Evolutionary conservation across 2,797 vertebrate genomes (phyloP).

Genomic region (Bradypodion ventrale): DNA sequence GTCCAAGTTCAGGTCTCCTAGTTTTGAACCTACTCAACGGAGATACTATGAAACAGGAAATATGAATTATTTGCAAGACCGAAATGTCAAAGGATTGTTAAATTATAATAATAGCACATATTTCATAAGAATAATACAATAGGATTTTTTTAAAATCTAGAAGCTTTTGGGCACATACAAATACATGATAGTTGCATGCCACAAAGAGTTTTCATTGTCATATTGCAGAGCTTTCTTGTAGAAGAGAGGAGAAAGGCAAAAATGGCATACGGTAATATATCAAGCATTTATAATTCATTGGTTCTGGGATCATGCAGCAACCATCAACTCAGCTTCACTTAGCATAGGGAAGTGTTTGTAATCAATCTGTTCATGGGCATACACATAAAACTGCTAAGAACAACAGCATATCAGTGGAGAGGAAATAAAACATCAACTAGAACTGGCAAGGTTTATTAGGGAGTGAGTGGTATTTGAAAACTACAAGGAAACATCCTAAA

Average conservation of each 20-base stretch:
- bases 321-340: background rate
- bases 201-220: background rate
- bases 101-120: background rate
- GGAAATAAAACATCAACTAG: background rate
- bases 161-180: background rate
- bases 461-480: background rate
- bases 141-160: background rate
- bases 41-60: background rate
- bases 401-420: background rate
- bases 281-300: constrained; percentile 34
- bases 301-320: background rate
- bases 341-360: constrained; percentile 25
- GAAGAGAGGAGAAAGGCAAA: background rate
- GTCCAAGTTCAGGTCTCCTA: background rate
- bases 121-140: no score
- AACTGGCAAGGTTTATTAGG: background rate
- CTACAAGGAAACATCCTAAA: background rate
- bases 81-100: background rate
- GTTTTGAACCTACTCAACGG: background rate
- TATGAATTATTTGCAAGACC: background rate
- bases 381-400: background rate
- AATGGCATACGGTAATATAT: constrained; percentile 18
- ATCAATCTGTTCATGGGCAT: background rate
- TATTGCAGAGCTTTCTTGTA: constrained; percentile 9
- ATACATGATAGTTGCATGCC: background rate